Evolutionary conservation across 2,797 vertebrate species (phyloP).

Genomic region (Pangasius djambal): DNA sequence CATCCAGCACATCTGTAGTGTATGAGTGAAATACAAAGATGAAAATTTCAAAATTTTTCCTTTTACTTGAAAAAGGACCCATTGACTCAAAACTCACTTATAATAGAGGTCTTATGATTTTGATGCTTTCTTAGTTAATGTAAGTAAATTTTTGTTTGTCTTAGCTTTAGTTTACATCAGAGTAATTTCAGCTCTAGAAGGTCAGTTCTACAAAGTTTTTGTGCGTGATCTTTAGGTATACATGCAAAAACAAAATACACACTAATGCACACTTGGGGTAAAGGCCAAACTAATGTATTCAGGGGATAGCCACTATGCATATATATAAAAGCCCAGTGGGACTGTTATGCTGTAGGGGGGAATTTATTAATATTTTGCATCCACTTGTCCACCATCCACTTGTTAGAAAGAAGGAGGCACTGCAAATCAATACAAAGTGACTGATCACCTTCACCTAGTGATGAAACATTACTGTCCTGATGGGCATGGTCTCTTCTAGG

Average conservation of each 20-base stretch:
- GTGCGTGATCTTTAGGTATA: background rate
- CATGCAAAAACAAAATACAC: background rate
- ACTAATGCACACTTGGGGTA: background rate
- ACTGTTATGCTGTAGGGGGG: background rate
- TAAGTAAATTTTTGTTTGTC: background rate
- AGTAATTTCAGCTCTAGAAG: background rate
- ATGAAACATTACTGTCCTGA: background rate
- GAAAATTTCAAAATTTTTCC: background rate
- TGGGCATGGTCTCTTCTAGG: background rate
- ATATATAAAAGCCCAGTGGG: background rate
- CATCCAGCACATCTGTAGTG: background rate
- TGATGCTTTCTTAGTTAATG: background rate
- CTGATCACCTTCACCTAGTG: background rate
- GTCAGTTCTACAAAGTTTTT: background rate
- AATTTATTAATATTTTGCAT: background rate
- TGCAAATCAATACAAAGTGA: background rate
- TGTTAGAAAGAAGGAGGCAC: background rate
- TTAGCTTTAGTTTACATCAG: background rate
- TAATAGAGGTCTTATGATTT: background rate
- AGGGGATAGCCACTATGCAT: background rate
- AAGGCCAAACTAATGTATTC: background rate
- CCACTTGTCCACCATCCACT: background rate
- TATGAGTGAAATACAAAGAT: background rate
- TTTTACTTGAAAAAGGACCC: background rate
- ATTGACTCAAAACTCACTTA: background rate